phyloP scores from a whole-genome alignment of 2,888 invertebrate genomes.

The Pasiphila rectangulata region DNA sequence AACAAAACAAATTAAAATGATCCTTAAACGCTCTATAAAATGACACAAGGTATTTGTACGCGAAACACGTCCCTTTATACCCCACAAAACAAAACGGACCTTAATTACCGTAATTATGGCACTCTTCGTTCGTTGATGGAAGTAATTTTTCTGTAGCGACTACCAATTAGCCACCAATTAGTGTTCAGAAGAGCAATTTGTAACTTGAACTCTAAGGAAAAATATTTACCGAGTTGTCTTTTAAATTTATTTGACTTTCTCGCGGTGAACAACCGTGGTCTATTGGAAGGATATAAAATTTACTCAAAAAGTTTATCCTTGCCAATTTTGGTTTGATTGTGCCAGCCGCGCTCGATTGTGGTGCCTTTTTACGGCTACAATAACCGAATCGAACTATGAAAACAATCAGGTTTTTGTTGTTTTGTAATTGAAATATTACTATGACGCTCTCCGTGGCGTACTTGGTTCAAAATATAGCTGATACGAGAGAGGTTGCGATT shows the following conservation, averaged over 20 bases:
- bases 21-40: conserved; percentile 46
- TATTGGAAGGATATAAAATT: no score
- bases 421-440: no score
- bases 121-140: conserved; percentile 76
- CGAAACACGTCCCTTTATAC: conserved; percentile 62
- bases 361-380: not conserved
- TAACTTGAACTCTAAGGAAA: conserved; percentile 57
- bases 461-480: no score
- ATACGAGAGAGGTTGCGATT: no score
- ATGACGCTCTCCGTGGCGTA: no score
- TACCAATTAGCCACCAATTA: conserved; percentile 74
- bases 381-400: not conserved
- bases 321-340: not conserved
- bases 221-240: conserved; percentile 37
- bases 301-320: not conserved
- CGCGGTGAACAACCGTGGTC: not conserved
- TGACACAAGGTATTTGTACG: conserved; percentile 57
- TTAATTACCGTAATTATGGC: conserved; percentile 74
- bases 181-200: conserved; percentile 59
- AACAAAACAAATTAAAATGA: conserved; percentile 25
- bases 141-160: conserved; percentile 75
- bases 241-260: conserved; percentile 4
- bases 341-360: no score
- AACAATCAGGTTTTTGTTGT: no score
- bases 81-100: conserved; percentile 59